A percentile compares a stretch with the other conserved stretches of the same genome.
These are phyloP conservation scores for Macaca fascicularis DNA, from an alignment of 2,113 vertebrate species.

Conservation along the genomic window T2T-MFA8v1.1 NC_088377.1:20135001-20135500, in stretches of 20 bases:
- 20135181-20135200: not conserved
- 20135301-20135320: not conserved
- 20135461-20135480: not conserved
- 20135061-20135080: not conserved
- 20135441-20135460: not conserved
- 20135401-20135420: not conserved
- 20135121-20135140: not conserved
- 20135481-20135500: not conserved
- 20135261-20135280: not conserved
- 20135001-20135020: not conserved
- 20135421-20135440: not conserved
- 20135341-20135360: not conserved
- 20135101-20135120: not conserved
- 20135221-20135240: not conserved
- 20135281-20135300: not conserved
- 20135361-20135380: not conserved
- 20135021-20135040: not conserved
- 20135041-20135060: not conserved
- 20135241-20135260: not conserved
- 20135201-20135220: too few relatives aligned
- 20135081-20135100: not conserved
- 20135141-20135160: not conserved
- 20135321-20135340: not conserved
- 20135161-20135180: not conserved
- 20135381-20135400: not conserved